phyloP scores from a whole-genome alignment of 2,113 vertebrate genomes.

The Scalopus aquaticus region DNA sequence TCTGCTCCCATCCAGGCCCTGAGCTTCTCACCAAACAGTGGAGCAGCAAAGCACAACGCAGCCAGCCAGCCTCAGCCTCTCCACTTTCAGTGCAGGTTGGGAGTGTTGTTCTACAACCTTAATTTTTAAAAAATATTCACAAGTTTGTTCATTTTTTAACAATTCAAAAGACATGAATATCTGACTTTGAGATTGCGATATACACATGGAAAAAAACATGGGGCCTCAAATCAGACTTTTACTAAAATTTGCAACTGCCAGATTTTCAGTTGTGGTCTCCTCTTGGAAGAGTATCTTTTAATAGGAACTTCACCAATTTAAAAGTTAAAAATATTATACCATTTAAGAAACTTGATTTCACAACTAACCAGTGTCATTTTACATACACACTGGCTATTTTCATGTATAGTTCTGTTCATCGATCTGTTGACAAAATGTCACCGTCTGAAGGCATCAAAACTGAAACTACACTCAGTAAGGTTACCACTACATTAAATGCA shows the following conservation, averaged over 20 bases:
- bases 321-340: constrained; percentile 13
- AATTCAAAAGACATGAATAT: neutral
- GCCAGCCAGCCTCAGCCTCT: neutral
- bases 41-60: no score
- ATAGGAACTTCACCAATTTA: neutral
- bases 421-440: constrained; percentile 19
- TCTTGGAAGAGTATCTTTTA: neutral
- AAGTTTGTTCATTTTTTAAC: no score
- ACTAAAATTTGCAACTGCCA: neutral
- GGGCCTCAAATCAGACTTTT: neutral
- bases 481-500: constrained; percentile 20
- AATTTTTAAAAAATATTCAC: neutral
- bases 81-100: neutral
- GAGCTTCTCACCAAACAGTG: rapidly evolving
- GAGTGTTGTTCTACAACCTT: neutral
- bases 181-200: neutral
- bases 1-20: neutral
- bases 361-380: neutral
- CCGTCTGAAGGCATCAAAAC: neutral
- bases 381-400: neutral
- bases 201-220: neutral
- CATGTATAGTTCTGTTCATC: neutral
- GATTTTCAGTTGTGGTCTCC: neutral
- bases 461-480: neutral
- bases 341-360: constrained; percentile 40